Conservation (phyloP, 2,888 invertebrate species). For the Desoria tigrina region DNA sequence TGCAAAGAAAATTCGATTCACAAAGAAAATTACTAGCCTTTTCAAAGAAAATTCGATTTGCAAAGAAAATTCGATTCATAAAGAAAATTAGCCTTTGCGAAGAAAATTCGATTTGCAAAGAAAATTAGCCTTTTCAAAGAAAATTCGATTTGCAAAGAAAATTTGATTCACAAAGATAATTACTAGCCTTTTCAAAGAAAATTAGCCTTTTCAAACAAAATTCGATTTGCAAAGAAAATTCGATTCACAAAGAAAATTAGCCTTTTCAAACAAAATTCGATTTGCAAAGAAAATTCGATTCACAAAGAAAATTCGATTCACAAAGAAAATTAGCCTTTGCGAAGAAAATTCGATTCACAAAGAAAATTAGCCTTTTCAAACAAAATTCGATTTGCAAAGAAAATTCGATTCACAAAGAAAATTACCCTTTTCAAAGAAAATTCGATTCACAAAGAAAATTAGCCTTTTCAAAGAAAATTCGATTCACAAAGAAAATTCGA, state of each 20-base stretch:
- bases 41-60: too few species aligned
- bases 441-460: neutral
- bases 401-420: too few species aligned
- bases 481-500: neutral
- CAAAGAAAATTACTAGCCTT: too few species aligned
- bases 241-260: too few species aligned
- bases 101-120: constrained; percentile 3
- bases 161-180: too few species aligned
- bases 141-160: neutral
- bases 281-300: neutral
- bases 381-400: neutral
- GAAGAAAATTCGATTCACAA: neutral
- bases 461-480: neutral
- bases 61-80: neutral
- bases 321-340: too few species aligned
- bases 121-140: too few species aligned
- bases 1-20: constrained; percentile 2
- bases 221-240: neutral
- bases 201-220: too few species aligned
- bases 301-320: constrained; percentile 2
- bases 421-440: too few species aligned
- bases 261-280: too few species aligned
- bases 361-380: neutral
- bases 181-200: neutral
- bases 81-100: neutral